Evolutionary conservation across 2,888 invertebrate species (phyloP).

Genomic region (Scaptodrosophila latifasciaeformis): DNA sequence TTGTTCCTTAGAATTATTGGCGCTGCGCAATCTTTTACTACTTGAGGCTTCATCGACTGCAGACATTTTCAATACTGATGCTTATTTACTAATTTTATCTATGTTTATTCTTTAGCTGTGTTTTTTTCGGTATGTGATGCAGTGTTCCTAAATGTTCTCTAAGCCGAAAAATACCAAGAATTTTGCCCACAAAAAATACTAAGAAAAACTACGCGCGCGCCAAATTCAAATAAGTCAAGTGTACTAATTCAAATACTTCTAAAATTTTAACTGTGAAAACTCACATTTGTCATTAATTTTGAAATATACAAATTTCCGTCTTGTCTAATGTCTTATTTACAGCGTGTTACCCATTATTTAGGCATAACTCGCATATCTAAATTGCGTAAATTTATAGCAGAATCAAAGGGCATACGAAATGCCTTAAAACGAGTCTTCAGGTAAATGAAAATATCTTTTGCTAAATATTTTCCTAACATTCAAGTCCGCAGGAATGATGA

Average conservation of each 20-base stretch:
- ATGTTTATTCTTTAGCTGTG: conserved; percentile 8
- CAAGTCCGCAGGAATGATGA: conserved; percentile 91
- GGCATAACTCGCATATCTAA: too few relatives aligned
- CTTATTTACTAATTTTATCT: not conserved
- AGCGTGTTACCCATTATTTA: too few relatives aligned
- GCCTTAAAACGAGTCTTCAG: not conserved
- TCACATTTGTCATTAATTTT: too few relatives aligned
- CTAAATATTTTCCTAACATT: too few relatives aligned
- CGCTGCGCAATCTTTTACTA: conserved; percentile 42
- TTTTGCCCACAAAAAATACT: not conserved
- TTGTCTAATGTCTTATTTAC: too few relatives aligned
- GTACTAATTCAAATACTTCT: too few relatives aligned
- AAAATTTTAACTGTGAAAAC: too few relatives aligned
- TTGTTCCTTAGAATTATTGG: conserved; percentile 33
- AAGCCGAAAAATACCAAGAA: not conserved
- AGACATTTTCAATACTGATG: conserved; percentile 42
- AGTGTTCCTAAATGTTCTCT: not conserved
- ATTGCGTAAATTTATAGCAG: conserved; percentile 22
- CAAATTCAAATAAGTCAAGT: too few relatives aligned
- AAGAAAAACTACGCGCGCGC: not conserved
- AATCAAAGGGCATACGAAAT: conserved; percentile 45
- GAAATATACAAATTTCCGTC: too few relatives aligned
- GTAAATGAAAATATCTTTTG: conserved; percentile 3
- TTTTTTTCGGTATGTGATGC: not conserved
- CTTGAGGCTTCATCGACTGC: conserved; percentile 41